A percentile compares a stretch with the other conserved stretches of the same genome.
These are phyloP conservation scores for Brachypalpus laphriformis DNA, from an alignment of 2,888 invertebrate genomes.

Conservation along the genomic window DNA sequence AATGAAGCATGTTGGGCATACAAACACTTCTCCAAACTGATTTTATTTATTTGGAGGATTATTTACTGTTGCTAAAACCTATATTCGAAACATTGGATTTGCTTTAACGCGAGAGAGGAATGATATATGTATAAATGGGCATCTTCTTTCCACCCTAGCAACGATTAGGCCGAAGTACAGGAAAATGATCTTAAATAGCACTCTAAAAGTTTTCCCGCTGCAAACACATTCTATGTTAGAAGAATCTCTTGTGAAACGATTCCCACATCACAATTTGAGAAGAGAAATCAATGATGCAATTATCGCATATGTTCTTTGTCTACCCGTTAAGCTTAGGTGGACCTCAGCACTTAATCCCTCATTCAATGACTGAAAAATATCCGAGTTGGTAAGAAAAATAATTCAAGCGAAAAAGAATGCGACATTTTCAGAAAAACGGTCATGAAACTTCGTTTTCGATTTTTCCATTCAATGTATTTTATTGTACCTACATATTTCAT, in stretches of 20 bases:
- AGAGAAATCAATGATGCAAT: constrained; percentile 47
- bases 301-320: constrained; percentile 54
- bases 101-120: constrained; percentile 21
- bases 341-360: constrained; percentile 17
- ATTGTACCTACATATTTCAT: too few species aligned
- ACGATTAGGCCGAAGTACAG: constrained; percentile 42
- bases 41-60: too few species aligned
- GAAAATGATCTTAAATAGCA: constrained; percentile 20
- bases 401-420: background rate
- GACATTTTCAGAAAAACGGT: too few species aligned
- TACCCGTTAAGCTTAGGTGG: constrained; percentile 48
- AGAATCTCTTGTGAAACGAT: constrained; percentile 26
- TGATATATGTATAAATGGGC: constrained; percentile 63
- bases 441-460: too few species aligned
- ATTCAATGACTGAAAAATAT: constrained; percentile 1
- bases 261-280: constrained; percentile 14
- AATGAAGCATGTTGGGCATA: constrained; percentile 39
- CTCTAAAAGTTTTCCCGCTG: background rate
- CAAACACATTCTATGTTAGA: background rate
- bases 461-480: too few species aligned
- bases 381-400: background rate
- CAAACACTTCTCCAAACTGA: constrained; percentile 19
- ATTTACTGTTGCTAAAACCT: background rate
- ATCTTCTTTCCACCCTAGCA: constrained; percentile 59
- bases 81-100: background rate